Evolutionary conservation across 2,888 invertebrate species (phyloP), one percentile per base, ranked within the genome.

Genomic region (Marronus borbonicus): DNA sequence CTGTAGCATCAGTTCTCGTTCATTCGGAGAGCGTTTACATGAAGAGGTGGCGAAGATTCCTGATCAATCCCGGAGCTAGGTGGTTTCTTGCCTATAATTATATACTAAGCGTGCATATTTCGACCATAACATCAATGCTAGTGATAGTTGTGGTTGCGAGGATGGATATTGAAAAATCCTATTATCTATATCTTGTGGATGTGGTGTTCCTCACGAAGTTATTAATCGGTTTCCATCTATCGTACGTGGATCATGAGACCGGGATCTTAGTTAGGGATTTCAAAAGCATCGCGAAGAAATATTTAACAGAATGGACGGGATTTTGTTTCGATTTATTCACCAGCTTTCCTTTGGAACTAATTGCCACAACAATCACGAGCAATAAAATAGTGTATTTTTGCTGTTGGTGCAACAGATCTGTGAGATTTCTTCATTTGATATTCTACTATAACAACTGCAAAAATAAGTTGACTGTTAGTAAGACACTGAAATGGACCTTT

Each of bases 191-290:
- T n/a, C 24, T 76, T 24, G 31, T 79, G 31, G 79, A 79, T 64
- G 14, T 72, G 28, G n/a, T 79, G 1, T 79, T 76, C 31, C n/a
- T 76, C 24, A 39, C 66, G 17, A 76, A 68, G 44, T 65, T 79
- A 20, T 28, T 72, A 12, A 44, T 79, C 4, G 65, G 69, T 7
- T 77, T 77, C 17, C 58, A 58, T 20, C 20, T 72, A 14, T 65
- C 60, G 4, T 79, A 79, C 66, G 52, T 76, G 8, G 79, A 79
- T 31, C 72, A 65, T 31, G 79, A 79, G n/a, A 74, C 79, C n/a
- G 79, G 79, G 14, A 65, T 76, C 4, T 50, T 76, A 10, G 60
- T 79, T 1, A 70, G 62, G 20, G 14, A 64, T 17, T 74, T 72
- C 39, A 69, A 44, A 17, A 36, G 28, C 14, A 79, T 79, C 17